Evolutionary conservation across 2,113 vertebrate genomes (phyloP).

Genomic region (Tachysurus vachellii): DNA sequence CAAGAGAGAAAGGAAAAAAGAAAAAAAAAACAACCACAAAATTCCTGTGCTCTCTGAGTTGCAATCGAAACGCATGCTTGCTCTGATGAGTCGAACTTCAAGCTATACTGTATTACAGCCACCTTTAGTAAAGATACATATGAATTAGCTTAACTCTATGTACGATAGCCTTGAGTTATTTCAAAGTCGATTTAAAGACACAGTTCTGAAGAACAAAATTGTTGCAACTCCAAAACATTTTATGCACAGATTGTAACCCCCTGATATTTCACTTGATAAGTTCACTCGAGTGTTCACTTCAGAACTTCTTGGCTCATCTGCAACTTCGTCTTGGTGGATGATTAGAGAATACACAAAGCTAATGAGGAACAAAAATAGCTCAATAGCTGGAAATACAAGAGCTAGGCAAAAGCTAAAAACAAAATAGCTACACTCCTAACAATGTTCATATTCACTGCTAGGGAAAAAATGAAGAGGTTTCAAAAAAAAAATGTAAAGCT

Average conservation of each 20-base stretch:
- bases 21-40: constrained; percentile 49
- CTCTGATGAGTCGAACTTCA: background rate
- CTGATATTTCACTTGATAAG: background rate
- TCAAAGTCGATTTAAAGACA: background rate
- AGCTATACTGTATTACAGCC: no score
- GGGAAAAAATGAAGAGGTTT: background rate
- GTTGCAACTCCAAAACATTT: background rate
- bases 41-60: constrained; percentile 49
- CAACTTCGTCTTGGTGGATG: background rate
- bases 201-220: background rate
- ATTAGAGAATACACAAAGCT: background rate
- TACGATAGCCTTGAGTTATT: background rate
- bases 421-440: background rate
- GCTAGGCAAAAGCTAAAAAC: no score
- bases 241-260: background rate
- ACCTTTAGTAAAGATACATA: background rate
- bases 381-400: no score
- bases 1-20: no score
- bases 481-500: background rate
- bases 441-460: background rate
- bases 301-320: background rate
- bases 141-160: background rate
- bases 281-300: background rate
- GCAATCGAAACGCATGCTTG: constrained; percentile 6
- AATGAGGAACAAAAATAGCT: background rate